Base-by-base conservation (phyloP, 1,140 invertebrate species). In the Drosophila carrolli region DNA sequence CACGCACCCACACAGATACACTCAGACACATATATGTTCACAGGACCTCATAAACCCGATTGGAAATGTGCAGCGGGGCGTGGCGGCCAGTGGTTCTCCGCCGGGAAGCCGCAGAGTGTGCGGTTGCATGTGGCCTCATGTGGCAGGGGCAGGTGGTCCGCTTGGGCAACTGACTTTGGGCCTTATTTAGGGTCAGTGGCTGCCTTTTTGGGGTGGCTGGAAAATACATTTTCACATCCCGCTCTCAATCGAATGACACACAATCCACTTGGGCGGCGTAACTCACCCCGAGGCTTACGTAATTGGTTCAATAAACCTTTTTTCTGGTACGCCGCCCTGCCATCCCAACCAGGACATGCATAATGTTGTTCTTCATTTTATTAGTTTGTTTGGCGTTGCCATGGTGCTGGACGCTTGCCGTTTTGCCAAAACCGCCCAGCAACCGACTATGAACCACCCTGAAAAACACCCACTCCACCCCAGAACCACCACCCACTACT, bases 281-380 rank as follows among this genome's bases (percentile, higher is more conserved):
- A 53, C 32, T 61, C 47, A 51, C 60, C 61, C 61, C 41, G 29
- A 43, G 60, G 65, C 68, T 89, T 89, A 89, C 56, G 77, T 89
- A 89, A 89, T 84, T 89, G 81, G 84, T 89, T 89, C 84, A 89
- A 89, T 89, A 89, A 89, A 89, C 84, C 65, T 84, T 81, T 74
- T 62, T 63, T 68, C 56, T 43, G 13, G 23, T 32, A 54, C 41
- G 48, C 41, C 48, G 48, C 48, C 56, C 29, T 41, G 43, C 27
- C 59, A 38, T 47, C 50, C 16, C 60, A 54, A 37, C 60, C 51
- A 71, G 68, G 63, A 44, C 62, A 59, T 59, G 75, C 74, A 70
- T 77, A 71, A 78, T 59, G 66, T 48, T 72, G 73, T 76, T 48
- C 55, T 65, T 57, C 48, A 40, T 74, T 73, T 68, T 43, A 72